Evolutionary conservation across 2,888 invertebrate species (phyloP).

Genomic region (Meandrusa payeni): DNA sequence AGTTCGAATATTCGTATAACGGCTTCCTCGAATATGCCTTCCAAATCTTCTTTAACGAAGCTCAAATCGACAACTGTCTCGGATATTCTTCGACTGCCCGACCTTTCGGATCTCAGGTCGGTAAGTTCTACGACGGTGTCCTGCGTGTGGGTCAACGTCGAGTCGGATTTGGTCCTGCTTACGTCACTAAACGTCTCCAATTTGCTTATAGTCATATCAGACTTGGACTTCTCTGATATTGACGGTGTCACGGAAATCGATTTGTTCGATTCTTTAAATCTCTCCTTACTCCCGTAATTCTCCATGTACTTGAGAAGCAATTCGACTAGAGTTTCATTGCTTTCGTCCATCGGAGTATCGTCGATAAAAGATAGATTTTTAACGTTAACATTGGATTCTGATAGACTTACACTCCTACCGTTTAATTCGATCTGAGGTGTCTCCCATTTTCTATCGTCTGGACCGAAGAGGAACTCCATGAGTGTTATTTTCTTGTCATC

Average conservation of each 20-base stretch:
- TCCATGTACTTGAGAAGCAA: slow-evolving; percentile 75
- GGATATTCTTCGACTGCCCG: slow-evolving; percentile 56
- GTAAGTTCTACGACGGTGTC: slow-evolving; percentile 68
- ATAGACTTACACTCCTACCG: slow-evolving; percentile 52
- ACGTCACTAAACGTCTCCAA: slow-evolving; percentile 69
- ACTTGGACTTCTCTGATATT: slow-evolving; percentile 70
- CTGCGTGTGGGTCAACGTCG: slow-evolving; percentile 67
- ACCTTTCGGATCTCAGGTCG: slow-evolving; percentile 40
- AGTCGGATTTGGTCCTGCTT: slow-evolving; percentile 73
- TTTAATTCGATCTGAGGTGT: slow-evolving; percentile 58
- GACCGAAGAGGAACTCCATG: slow-evolving; percentile 73
- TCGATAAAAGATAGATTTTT: slow-evolving; percentile 65
- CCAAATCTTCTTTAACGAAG: slow-evolving; percentile 62
- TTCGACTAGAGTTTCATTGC: slow-evolving; percentile 64
- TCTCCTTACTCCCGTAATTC: slow-evolving; percentile 54
- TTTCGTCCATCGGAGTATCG: slow-evolving; percentile 68
- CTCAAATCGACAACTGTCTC: slow-evolving; percentile 69
- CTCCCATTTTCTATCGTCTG: slow-evolving; percentile 49
- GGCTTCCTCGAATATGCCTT: slow-evolving; percentile 62
- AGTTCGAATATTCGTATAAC: slow-evolving; percentile 47
- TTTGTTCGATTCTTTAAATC: slow-evolving; percentile 40
- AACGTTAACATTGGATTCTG: slow-evolving; percentile 63
- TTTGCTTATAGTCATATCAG: slow-evolving; percentile 69
- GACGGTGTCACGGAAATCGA: slow-evolving; percentile 59
- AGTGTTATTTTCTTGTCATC: slow-evolving; percentile 71